These are phyloP conservation scores for Drosophila limbata DNA, from an alignment of 2,888 invertebrate genomes.

Conservation along the genomic window DNA sequence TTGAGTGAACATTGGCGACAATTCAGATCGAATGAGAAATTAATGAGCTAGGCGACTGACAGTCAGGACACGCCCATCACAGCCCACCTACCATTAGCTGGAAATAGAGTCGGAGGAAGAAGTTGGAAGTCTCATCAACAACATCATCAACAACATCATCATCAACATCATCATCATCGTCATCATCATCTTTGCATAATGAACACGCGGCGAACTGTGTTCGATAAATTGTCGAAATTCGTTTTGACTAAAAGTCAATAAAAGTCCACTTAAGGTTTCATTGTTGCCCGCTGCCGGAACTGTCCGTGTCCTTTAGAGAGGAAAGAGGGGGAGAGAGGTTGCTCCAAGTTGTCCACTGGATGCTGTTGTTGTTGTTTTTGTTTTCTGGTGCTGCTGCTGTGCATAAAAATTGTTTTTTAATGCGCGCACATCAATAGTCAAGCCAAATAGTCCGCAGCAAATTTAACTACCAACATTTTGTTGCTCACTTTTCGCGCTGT, in stretches of 20 bases:
- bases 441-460: slow-evolving; percentile 79
- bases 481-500: slow-evolving; percentile 60
- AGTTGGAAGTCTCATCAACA: slow-evolving; percentile 44
- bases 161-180: slow-evolving; percentile 22
- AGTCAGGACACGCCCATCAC: slow-evolving; percentile 52
- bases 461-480: slow-evolving; percentile 74
- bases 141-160: slow-evolving; percentile 20
- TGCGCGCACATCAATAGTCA: slow-evolving; percentile 79
- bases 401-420: slow-evolving; percentile 80
- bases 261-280: slow-evolving; percentile 81
- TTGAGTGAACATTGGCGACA: slow-evolving; percentile 56
- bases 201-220: slow-evolving; percentile 73
- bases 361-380: slow-evolving; percentile 28
- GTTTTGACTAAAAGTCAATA: slow-evolving; percentile 81
- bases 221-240: slow-evolving; percentile 80
- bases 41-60: slow-evolving; percentile 76
- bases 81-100: slow-evolving; percentile 6
- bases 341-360: slow-evolving; percentile 44
- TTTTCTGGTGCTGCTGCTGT: slow-evolving; percentile 42
- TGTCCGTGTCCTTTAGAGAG: slow-evolving; percentile 30
- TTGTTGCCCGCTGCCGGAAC: slow-evolving; percentile 63
- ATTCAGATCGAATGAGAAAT: slow-evolving; percentile 77
- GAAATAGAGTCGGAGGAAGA: not conserved
- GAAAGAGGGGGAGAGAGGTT: not conserved
- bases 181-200: slow-evolving; percentile 63